Evolutionary conservation across 1,140 invertebrate genomes (phyloP), one percentile per base, ranked within the genome.

Genomic region (Muscidifurax raptorellus): DNA sequence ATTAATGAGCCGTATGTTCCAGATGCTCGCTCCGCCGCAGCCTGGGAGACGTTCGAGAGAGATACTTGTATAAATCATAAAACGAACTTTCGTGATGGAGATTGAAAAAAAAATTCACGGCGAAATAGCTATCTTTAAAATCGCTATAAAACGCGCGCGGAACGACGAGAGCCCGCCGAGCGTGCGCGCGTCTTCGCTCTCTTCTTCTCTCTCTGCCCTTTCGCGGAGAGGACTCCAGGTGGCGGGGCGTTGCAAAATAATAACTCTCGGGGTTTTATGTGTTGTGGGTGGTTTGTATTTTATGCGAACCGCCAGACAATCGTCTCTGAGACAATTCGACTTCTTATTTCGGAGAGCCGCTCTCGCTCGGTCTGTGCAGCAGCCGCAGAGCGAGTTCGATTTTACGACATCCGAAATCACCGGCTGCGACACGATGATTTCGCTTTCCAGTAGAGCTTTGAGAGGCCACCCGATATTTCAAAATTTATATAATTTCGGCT

Each of bases 201-300:
- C n/a, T n/a, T n/a, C 9, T 67, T 40, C 47, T 40, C 47, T 25
- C 40, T 18, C 32, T 44, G 22, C 59, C 79, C 81, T 79, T 86
- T 85, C 67, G 52, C 66, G 66, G 28, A 30, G 66, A 30, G 81
- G 87, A 86, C 86, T 91, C 88, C 90, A 90, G 90, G 90, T 91
- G 91, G 88, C 87, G 85, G 89, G 88, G 89, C 90, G 90, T 91
- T 89, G 89, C 88, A 88, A 88, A 88, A 88, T 90, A 89, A 92
- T 92, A 92, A 91, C 90, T 92, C 90, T 88, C 88, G 87, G 87
- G 86, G 90, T 88, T 91, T 91, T 91, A 91, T 92, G 90, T 85
- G 59, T 89, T 88, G 91, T 91, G 90, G 91, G 91, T 91, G 90
- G 91, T 90, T 91, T 90, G 89, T 88, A 90, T 85, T 89, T 89